Evolutionary conservation across 2,797 vertebrate species (phyloP).

Genomic region (Hoplostethus atlanticus): DNA sequence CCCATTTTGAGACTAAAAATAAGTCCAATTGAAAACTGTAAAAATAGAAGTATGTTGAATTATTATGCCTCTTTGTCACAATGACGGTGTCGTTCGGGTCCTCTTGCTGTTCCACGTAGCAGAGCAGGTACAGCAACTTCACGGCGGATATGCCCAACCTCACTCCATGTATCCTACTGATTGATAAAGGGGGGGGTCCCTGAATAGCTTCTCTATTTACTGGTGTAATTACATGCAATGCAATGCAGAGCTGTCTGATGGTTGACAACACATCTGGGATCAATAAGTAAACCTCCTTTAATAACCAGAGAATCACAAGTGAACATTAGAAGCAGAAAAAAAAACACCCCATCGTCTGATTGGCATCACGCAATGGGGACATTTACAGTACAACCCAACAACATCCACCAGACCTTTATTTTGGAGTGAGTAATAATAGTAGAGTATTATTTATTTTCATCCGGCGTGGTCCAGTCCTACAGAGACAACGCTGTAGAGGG

Average conservation of each 20-base stretch:
- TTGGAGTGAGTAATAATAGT: slow-evolving; percentile 8
- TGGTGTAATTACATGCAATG: slow-evolving; percentile 18
- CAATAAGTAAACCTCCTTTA: neutral
- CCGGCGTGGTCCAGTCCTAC: neutral
- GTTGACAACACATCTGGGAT: slow-evolving; percentile 3
- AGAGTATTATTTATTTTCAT: neutral
- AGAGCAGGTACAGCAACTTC: slow-evolving; percentile 9
- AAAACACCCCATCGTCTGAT: neutral
- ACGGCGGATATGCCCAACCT: slow-evolving; percentile 5
- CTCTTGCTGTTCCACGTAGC: neutral
- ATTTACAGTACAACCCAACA: slow-evolving; percentile 19
- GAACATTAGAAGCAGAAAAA: slow-evolving; percentile 28
- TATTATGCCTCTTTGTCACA: neutral
- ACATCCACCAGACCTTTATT: slow-evolving; percentile 32
- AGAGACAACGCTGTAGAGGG: neutral
- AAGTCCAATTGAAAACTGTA: neutral
- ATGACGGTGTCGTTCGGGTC: slow-evolving; percentile 1
- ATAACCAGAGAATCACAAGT: slow-evolving; percentile 26
- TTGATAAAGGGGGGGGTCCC: neutral
- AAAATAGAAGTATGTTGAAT: neutral
- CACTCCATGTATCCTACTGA: neutral
- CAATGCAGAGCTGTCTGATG: neutral
- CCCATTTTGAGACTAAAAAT: neutral
- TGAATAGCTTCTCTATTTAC: slow-evolving; percentile 2
- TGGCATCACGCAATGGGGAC: slow-evolving; percentile 2